These are phyloP conservation scores for Cheilosia scutellata DNA, from an alignment of 2,888 invertebrate genomes.

Conservation along the genomic window DNA sequence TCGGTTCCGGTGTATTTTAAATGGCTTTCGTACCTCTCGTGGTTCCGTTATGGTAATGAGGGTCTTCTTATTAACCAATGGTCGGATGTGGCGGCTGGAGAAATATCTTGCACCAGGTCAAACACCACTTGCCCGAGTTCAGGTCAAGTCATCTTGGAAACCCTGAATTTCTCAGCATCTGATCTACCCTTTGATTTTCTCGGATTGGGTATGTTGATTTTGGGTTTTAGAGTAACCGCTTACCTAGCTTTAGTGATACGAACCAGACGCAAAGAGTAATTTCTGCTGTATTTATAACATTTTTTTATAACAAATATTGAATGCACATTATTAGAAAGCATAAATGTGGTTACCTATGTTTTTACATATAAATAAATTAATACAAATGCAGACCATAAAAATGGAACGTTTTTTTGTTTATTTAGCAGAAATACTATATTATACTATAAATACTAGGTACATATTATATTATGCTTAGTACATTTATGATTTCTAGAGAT, in stretches of 20 bases:
- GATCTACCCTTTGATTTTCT: conserved; percentile 89
- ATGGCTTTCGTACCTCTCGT: conserved; percentile 95
- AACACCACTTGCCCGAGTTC: conserved; percentile 91
- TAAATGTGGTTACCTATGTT: no score
- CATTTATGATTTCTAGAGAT: no score
- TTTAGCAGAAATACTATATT: no score
- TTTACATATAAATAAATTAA: no score
- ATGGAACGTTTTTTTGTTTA: no score
- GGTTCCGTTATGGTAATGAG: conserved; percentile 97
- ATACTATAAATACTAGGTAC: no score
- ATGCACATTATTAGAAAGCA: neutral
- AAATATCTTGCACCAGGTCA: conserved; percentile 90
- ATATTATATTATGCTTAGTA: no score
- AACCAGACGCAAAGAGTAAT: conserved; percentile 86
- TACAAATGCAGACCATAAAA: no score
- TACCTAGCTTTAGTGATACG: conserved; percentile 90
- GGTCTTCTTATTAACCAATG: conserved; percentile 95
- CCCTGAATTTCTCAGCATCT: conserved; percentile 90
- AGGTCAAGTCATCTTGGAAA: conserved; percentile 91
- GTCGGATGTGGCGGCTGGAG: conserved; percentile 89
- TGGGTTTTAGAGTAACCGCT: conserved; percentile 90
- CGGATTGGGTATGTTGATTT: conserved; percentile 88
- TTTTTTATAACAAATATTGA: conserved; percentile 3
- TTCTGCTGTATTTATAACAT: neutral
- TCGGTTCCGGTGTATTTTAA: conserved; percentile 93